Percentiles rank a stretch among this genome's conserved stretches.
phyloP scores from a whole-genome alignment of 2,797 vertebrate genomes.

The Arnoldichthys spilopterus region DNA sequence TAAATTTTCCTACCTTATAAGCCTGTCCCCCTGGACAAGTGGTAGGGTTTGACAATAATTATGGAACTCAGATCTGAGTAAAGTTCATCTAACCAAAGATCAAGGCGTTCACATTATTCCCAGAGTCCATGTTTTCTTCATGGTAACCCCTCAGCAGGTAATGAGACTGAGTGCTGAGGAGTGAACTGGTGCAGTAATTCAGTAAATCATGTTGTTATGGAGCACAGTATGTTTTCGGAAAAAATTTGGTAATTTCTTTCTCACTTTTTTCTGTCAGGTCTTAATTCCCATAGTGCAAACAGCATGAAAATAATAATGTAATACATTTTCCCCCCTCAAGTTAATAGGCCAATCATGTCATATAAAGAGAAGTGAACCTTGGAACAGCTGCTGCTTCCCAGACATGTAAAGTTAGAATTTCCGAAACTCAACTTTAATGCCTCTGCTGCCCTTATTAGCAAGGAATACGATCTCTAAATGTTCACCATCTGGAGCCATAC shows the following conservation, averaged over 20 bases:
- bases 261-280: constrained; percentile 14
- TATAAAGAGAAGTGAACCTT: not conserved
- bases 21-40: constrained; percentile 38
- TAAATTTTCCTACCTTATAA: constrained; percentile 41
- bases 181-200: constrained; percentile 6
- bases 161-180: not conserved
- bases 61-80: constrained; percentile 60
- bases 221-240: not conserved
- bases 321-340: not conserved
- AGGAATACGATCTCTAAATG: constrained; percentile 24
- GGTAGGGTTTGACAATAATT: constrained; percentile 67
- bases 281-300: not conserved
- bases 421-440: constrained; percentile 25
- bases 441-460: constrained; percentile 40
- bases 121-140: constrained; percentile 16
- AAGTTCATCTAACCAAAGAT: constrained; percentile 67
- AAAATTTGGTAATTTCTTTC: not conserved
- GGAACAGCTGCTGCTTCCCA: constrained; percentile 4
- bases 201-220: constrained; percentile 23
- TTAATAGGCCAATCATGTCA: constrained; percentile 31
- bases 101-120: constrained; percentile 70
- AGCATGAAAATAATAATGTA: constrained; percentile 17
- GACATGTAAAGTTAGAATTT: constrained; percentile 15
- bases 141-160: not conserved
- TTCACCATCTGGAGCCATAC: constrained; percentile 45